phyloP scores from a whole-genome alignment of 2,888 invertebrate species.

The Amphipyra tragopoginis region DNA sequence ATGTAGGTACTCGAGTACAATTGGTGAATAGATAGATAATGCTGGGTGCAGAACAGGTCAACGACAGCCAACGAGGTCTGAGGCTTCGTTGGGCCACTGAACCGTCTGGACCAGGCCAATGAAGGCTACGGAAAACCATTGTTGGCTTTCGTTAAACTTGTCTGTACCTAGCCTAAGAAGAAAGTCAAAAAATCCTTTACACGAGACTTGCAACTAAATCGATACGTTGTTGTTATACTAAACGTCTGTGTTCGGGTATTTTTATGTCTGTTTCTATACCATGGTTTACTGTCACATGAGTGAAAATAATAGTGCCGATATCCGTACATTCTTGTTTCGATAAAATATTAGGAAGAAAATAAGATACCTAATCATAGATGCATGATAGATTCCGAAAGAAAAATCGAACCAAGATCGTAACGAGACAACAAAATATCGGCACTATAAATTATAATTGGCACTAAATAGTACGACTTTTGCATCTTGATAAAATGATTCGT shows the following conservation, averaged over 20 bases:
- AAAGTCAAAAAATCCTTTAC: slow-evolving; percentile 38
- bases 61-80: slow-evolving; percentile 7
- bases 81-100: background rate
- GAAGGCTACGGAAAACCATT: background rate
- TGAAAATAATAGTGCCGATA: slow-evolving; percentile 32
- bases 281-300: slow-evolving; percentile 58
- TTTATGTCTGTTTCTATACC: slow-evolving; percentile 57
- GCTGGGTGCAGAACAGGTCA: slow-evolving; percentile 11
- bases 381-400: background rate
- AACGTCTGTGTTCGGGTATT: slow-evolving; percentile 49
- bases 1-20: slow-evolving; percentile 66
- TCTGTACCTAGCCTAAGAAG: slow-evolving; percentile 9
- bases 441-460: slow-evolving; percentile 40
- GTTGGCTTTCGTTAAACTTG: slow-evolving; percentile 7
- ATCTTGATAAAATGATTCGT: slow-evolving; percentile 27
- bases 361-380: background rate
- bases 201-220: slow-evolving; percentile 71
- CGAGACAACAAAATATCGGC: slow-evolving; percentile 28
- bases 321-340: slow-evolving; percentile 16
- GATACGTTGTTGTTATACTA: slow-evolving; percentile 56
- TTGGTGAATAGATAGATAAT: slow-evolving; percentile 59
- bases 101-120: slow-evolving; percentile 1
- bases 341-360: background rate
- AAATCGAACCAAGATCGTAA: slow-evolving; percentile 9
- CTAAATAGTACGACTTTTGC: slow-evolving; percentile 22